A percentile compares a stretch with the other conserved stretches of the same genome.
phyloP scores from a whole-genome alignment of 1,140 invertebrate species.

The Chelonus insularis region DNA sequence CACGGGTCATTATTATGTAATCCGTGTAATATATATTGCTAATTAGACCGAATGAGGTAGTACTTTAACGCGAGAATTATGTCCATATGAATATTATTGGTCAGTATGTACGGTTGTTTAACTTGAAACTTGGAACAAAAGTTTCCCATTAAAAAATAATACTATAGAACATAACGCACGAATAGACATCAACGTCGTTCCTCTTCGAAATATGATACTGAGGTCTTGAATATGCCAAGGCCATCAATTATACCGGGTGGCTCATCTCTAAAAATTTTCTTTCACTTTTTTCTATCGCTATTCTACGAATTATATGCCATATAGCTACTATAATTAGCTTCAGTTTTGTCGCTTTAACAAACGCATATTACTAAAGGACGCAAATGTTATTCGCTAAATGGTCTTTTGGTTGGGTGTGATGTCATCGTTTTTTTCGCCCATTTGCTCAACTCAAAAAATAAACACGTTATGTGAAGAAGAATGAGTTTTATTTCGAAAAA shows the following conservation, averaged over 20 bases:
- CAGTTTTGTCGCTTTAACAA: too few relatives aligned
- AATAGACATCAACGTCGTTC: not conserved
- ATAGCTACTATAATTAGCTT: not conserved
- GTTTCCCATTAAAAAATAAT: not conserved
- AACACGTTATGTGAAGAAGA: too few relatives aligned
- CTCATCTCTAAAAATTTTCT: conserved; percentile 4
- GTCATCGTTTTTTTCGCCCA: too few relatives aligned
- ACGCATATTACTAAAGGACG: too few relatives aligned
- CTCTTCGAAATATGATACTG: conserved; percentile 46
- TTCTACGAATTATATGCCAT: not conserved
- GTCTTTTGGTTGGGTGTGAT: too few relatives aligned
- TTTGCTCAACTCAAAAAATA: too few relatives aligned
- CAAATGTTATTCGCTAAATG: too few relatives aligned
- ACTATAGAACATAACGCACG: not conserved
- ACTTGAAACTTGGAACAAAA: too few relatives aligned
- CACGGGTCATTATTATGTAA: conserved; percentile 34
- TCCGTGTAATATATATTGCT: not conserved
- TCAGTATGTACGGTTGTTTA: too few relatives aligned
- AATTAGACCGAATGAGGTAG: not conserved
- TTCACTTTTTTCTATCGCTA: not conserved
- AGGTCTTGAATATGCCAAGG: conserved; percentile 41
- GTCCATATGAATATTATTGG: not conserved
- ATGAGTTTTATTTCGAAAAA: too few relatives aligned
- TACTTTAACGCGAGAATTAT: not conserved
- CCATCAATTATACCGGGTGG: conserved; percentile 21